Base-by-base conservation (phyloP, 2,888 invertebrate genomes). In the Eupithecia subumbrata region DNA sequence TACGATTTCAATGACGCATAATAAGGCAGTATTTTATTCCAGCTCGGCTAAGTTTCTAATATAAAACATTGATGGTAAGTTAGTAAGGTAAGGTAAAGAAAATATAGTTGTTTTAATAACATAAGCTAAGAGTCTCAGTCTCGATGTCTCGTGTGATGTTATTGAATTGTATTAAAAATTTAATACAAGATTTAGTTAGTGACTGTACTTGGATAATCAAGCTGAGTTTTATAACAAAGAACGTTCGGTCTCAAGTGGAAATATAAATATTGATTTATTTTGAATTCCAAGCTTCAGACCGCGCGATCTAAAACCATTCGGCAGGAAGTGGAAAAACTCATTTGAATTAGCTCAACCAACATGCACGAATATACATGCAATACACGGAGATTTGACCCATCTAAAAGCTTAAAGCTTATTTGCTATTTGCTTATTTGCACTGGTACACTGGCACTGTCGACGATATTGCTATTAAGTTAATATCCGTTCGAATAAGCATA, bases 1-100 rank as follows among this genome's bases (percentile, higher is more conserved):
- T 84, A 84, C 81, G 83, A 85, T 82, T 84, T 83, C 72, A 76
- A 79, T 80, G 79, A 80, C 78, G 81, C 78, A 75, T 80, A 82
- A 64, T 78, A 83, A 81, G 80, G 75, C 78, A 69, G 76, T 81
- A 79, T 82, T 79, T 82, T 82, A 80, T 74, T 75, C 60, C 73
- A 63, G 76, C 34, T 71, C 71, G 70, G 76, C 63, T 76, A 43
- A 22, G 43, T 43, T 40, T 43, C 22, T 67, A 43, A 68, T 22
- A 68, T 14, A 2, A 5, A 45, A 68, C 22, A 43, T 4, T 12
- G 22, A 25, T 56, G 22, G 11, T 56, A 56, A 22, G 11, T 52
- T n/a, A n/a, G 52, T n/a, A n/a, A 16, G 0, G 5, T 5, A 5
- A n/a, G n/a, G n/a, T 64, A 7, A 30, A 34, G 18, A 63, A 22